Conservation (phyloP, 2,888 invertebrate species). For the Apamea crenata region DNA sequence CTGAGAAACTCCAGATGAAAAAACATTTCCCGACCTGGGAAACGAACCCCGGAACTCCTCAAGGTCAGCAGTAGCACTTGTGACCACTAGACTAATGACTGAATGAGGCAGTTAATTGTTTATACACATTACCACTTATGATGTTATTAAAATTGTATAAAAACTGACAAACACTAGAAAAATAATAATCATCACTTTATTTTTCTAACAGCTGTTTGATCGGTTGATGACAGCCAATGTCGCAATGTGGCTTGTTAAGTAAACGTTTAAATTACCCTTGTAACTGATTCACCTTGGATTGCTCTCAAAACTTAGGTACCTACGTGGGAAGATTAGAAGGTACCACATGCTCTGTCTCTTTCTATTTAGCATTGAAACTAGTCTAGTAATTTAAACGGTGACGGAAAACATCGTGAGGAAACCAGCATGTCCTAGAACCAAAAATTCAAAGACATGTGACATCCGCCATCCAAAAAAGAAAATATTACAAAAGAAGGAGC, state of each 20-base stretch:
- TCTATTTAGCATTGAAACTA: neutral
- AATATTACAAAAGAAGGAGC: too few relatives aligned
- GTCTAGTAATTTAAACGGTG: neutral
- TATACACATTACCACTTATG: neutral
- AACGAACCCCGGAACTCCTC: neutral
- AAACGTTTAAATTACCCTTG: conserved; percentile 35
- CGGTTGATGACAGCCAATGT: conserved; percentile 16
- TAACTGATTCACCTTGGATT: conserved; percentile 44
- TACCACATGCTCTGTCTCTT: neutral
- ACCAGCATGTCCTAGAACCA: neutral
- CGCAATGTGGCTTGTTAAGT: conserved; percentile 23
- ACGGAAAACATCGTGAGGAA: neutral
- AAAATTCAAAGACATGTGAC: neutral
- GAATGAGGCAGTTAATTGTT: neutral
- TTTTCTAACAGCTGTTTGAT: conserved; percentile 10
- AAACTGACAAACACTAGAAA: neutral
- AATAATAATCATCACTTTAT: neutral
- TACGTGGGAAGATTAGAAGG: conserved; percentile 30
- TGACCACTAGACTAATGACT: neutral
- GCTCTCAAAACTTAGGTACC: conserved; percentile 1
- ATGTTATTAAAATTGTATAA: neutral
- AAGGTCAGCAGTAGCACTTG: neutral
- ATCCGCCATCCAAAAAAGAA: neutral
- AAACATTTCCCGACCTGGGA: neutral
- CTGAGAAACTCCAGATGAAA: neutral